Conservation (phyloP, 2,888 invertebrate genomes). For the Mythimna ferrago region DNA sequence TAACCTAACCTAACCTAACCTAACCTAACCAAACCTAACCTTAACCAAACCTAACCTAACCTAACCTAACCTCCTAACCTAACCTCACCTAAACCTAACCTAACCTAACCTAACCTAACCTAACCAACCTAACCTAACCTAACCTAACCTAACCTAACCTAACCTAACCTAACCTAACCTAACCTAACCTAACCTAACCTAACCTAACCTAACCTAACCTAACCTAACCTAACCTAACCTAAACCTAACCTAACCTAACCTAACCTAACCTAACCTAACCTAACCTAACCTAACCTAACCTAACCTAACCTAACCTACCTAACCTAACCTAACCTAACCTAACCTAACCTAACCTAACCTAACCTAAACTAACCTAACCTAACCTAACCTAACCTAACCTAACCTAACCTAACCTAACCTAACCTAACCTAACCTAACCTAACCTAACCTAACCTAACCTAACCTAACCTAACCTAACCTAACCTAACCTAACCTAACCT, state of each 20-base stretch:
- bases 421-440: constrained; percentile 54
- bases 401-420: constrained; percentile 47
- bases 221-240: constrained; percentile 1
- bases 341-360: constrained; percentile 13
- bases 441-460: constrained; percentile 26
- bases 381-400: constrained; percentile 53
- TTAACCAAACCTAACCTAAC: constrained; percentile 53
- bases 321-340: constrained; percentile 1
- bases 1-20: constrained; percentile 46
- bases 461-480: constrained; percentile 50
- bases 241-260: constrained; percentile 1
- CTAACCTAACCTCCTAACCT: constrained; percentile 28
- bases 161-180: neutral
- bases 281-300: constrained; percentile 51
- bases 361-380: constrained; percentile 53
- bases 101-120: neutral
- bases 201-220: constrained; percentile 1
- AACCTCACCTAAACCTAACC: neutral
- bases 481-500: constrained; percentile 50
- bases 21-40: constrained; percentile 61
- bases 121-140: neutral
- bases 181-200: neutral
- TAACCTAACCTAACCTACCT: constrained; percentile 37
- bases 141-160: neutral
- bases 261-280: constrained; percentile 61